Base-by-base conservation (phyloP, 30 jellyfish, hydroid and myxozoan genomes). In the Calvadosia cruxmelitensis region DNA sequence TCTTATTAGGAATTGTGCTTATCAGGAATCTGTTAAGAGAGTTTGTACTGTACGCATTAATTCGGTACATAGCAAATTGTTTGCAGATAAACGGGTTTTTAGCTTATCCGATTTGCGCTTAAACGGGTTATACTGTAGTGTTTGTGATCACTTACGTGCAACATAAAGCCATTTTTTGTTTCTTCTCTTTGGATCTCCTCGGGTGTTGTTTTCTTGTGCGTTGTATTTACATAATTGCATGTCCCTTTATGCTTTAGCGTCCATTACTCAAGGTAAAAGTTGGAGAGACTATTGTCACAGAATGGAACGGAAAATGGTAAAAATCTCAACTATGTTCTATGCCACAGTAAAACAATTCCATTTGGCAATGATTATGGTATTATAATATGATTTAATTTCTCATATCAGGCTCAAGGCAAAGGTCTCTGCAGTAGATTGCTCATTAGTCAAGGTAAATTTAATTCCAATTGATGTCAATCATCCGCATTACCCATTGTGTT, bases 231-330 rank as follows among this genome's bases (percentile, higher is more conserved):
- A 2, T 66, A n/a, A 12, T 32, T 66, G 1, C 2, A 12, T 27
- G 33, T 1, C 31, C 12, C 50, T 31, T 49, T 64, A 31, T 24
- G 53, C 66, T 67, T 26, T 52, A 87, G 96, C 62, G 96, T 24
- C 96, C 96, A 13, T 69, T 87, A 86, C 81, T 87, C 15, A 66
- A 70, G 65, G 53, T 86, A 49, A 75, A 80, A 57, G 66, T 84
- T 26, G 89, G 87, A 15, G 67, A 71, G 20, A 10, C 83, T 26
- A 68, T 87, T 31, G 92, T 77, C 62, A 87, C 96, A 2, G 96
- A 87, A 70, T 87, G 96, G 96, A 80, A 87, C 61, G 96, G 96
- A 2, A 67, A 68, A 69, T 87, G 96, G 96, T 86, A 64, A 63
- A 76, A 0, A 48, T 48, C n/a, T 48, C 16, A 48, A 48, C 61